A percentile compares a stretch with the other conserved stretches of the same genome.
Conservation (phyloP, 1,140 invertebrate species). For the Elysia chlorotica region DNA sequence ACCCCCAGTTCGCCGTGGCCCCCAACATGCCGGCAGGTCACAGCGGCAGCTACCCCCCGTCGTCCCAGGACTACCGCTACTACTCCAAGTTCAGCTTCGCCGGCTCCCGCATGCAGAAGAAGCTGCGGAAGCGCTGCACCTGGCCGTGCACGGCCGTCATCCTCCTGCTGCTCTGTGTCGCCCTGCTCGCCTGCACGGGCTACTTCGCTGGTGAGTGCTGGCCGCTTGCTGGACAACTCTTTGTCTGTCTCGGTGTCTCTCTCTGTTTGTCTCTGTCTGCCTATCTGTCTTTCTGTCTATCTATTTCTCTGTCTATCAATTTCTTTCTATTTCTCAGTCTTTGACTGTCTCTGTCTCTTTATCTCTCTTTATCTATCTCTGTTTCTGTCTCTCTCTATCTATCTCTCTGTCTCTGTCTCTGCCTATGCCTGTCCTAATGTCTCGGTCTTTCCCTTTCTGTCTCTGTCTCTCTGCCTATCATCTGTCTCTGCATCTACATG, state of each 20-base stretch:
- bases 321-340: not conserved
- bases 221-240: not conserved
- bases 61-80: slow-evolving; percentile 80
- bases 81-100: slow-evolving; percentile 87
- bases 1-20: slow-evolving; percentile 63
- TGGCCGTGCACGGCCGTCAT: slow-evolving; percentile 89
- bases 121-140: slow-evolving; percentile 69
- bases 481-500: too few relatives aligned
- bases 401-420: not conserved
- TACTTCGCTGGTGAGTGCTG: slow-evolving; percentile 85
- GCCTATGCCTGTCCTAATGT: not conserved
- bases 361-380: not conserved
- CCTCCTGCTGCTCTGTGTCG: slow-evolving; percentile 79
- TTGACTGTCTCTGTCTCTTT: not conserved
- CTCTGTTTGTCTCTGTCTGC: not conserved
- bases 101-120: slow-evolving; percentile 69
- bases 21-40: slow-evolving; percentile 74
- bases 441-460: not conserved
- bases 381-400: not conserved
- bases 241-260: not conserved
- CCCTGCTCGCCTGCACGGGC: slow-evolving; percentile 79
- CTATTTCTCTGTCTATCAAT: not conserved
- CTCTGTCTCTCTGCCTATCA: not conserved
- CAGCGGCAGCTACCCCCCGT: slow-evolving; percentile 73
- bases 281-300: not conserved